phyloP scores from a whole-genome alignment of 1,140 invertebrate species.

The Drosophila eugracilis region DNA sequence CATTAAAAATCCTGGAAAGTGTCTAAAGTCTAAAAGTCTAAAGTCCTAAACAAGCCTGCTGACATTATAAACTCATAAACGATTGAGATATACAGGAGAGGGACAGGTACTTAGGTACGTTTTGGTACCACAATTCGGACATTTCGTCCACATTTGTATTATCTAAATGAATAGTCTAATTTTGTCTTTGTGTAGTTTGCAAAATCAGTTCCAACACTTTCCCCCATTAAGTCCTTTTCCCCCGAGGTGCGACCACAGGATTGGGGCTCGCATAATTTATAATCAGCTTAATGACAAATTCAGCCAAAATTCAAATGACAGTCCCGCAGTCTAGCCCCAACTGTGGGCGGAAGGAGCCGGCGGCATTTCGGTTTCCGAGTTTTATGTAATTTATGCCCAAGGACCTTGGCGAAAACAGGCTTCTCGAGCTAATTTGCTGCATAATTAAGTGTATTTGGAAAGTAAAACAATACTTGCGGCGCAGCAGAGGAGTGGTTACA shows the following conservation, averaged over 20 bases:
- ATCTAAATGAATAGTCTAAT: no score
- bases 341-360: constrained; percentile 33
- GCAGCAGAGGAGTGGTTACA: neutral
- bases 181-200: neutral
- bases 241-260: constrained; percentile 11
- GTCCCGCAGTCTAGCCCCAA: constrained; percentile 22
- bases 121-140: no score
- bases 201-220: constrained; percentile 31
- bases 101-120: no score
- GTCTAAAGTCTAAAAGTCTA: no score
- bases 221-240: constrained; percentile 10
- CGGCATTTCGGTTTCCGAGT: constrained; percentile 71
- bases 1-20: no score
- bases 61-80: no score
- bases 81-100: no score
- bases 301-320: constrained; percentile 58
- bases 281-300: constrained; percentile 81
- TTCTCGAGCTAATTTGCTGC: constrained; percentile 71
- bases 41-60: no score
- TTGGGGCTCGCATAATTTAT: constrained; percentile 70
- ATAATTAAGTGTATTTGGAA: constrained; percentile 76
- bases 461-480: constrained; percentile 72
- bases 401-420: constrained; percentile 29
- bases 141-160: no score
- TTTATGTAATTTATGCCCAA: constrained; percentile 76